A percentile compares a stretch with the other conserved stretches of the same genome.
Evolutionary conservation across 2,888 invertebrate genomes (phyloP).

Genomic region (Xanthostigma xanthostigma): DNA sequence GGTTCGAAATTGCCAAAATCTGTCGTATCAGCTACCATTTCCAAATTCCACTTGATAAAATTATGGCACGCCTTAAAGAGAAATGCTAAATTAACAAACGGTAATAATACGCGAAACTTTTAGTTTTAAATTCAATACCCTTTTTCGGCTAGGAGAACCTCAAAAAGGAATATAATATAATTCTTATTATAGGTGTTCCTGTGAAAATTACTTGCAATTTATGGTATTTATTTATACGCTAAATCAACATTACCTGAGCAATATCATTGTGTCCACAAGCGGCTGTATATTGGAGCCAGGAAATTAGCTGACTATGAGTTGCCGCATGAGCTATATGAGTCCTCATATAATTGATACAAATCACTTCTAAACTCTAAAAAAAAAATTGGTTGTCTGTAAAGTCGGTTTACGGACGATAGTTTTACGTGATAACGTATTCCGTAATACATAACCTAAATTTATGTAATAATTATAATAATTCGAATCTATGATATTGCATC

Average conservation of each 20-base stretch:
- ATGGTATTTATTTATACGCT: no score
- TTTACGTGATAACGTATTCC: no score
- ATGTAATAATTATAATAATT: no score
- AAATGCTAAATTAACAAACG: no score
- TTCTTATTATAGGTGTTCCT: slow-evolving; percentile 2
- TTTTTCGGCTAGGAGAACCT: neutral
- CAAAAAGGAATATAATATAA: slow-evolving; percentile 2
- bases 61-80: slow-evolving; percentile 51
- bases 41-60: slow-evolving; percentile 84
- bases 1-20: slow-evolving; percentile 74
- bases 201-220: neutral
- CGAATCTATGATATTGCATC: no score
- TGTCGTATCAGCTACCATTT: slow-evolving; percentile 59
- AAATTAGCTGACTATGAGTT: slow-evolving; percentile 62
- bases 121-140: neutral
- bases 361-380: slow-evolving; percentile 58
- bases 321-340: slow-evolving; percentile 75
- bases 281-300: slow-evolving; percentile 83
- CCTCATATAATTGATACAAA: slow-evolving; percentile 79
- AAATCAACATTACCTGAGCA: slow-evolving; percentile 32
- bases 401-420: no score
- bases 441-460: no score
- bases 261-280: slow-evolving; percentile 65
- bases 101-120: neutral
- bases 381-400: no score